Percentiles rank a stretch among this genome's conserved stretches.
phyloP scores from a whole-genome alignment of 2,797 vertebrate genomes.

The Platyrinchus mystaceus region DNA sequence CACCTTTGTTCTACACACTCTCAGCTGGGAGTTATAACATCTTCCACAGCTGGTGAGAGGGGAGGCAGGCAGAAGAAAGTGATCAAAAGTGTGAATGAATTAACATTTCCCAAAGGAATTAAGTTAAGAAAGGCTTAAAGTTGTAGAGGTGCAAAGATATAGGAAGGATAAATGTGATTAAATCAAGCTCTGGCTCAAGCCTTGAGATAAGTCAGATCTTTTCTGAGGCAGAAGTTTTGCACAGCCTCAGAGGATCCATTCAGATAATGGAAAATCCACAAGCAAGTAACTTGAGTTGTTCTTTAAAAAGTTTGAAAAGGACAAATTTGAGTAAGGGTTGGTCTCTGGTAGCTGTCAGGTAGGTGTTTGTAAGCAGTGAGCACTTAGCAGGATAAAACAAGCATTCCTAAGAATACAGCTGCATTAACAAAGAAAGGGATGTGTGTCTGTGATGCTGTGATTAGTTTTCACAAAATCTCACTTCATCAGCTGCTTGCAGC shows the following conservation, averaged over 20 bases:
- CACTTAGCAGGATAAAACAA: neutral
- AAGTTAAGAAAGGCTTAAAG: neutral
- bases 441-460: neutral
- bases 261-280: neutral
- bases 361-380: neutral
- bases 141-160: neutral
- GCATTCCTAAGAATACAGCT: neutral
- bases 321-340: neutral
- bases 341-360: neutral
- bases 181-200: neutral
- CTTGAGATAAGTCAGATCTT: neutral
- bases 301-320: neutral
- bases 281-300: neutral
- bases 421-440: neutral
- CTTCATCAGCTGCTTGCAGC: fast-evolving
- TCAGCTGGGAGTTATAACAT: neutral
- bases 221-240: neutral
- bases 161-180: neutral
- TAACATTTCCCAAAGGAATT: neutral
- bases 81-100: neutral
- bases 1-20: neutral
- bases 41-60: neutral
- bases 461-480: neutral
- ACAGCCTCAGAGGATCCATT: neutral
- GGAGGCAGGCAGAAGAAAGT: neutral